phyloP scores from a whole-genome alignment of 23 tunicate genomes.

The Phallusia fumigata region DNA sequence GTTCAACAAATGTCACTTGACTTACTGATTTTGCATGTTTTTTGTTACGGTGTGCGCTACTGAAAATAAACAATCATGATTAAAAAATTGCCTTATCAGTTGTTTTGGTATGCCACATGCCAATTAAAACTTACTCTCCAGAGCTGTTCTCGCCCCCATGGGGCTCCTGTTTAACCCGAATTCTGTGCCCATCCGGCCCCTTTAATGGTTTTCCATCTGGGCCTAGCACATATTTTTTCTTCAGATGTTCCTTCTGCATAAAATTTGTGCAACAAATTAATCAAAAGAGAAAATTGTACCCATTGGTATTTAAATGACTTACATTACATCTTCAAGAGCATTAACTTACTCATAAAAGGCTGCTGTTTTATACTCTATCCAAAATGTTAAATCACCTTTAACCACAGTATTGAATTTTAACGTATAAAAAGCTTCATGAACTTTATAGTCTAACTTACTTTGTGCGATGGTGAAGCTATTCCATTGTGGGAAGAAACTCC shows the following conservation, averaged over 20 bases:
- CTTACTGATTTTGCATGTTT: slow-evolving; percentile 14
- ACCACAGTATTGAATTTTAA: no score
- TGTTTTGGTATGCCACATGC: background rate
- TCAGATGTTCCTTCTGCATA: slow-evolving; percentile 55
- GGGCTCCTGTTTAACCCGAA: slow-evolving; percentile 62
- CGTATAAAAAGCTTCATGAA: no score
- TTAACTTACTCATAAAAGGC: background rate
- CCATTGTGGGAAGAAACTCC: slow-evolving; percentile 19
- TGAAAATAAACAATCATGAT: background rate
- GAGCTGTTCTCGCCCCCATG: slow-evolving; percentile 13
- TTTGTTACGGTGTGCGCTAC: no score
- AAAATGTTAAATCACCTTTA: no score
- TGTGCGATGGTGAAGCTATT: background rate
- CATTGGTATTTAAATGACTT: background rate
- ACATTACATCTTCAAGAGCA: background rate
- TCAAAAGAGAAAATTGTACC: no score
- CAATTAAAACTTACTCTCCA: slow-evolving; percentile 57
- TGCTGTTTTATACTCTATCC: no score
- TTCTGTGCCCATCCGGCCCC: slow-evolving; percentile 79
- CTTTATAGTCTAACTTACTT: background rate
- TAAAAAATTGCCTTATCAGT: background rate
- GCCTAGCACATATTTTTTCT: slow-evolving; percentile 80
- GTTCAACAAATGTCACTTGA: background rate
- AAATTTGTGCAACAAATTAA: no score
- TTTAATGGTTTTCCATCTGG: slow-evolving; percentile 84